Conservation (phyloP, 1,140 invertebrate species). For the Nephotettix cincticeps region DNA sequence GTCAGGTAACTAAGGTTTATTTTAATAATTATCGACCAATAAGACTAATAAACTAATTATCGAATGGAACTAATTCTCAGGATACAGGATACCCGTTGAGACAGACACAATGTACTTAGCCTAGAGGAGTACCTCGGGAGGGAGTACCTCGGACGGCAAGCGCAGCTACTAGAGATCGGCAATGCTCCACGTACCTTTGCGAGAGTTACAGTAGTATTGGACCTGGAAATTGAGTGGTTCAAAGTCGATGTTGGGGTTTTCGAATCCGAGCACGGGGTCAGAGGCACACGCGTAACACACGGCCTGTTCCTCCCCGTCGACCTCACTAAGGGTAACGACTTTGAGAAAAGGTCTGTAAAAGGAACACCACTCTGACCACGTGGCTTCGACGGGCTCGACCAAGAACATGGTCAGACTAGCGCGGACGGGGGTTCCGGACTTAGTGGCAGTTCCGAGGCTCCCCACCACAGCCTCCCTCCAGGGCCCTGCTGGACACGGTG, state of each 20-base stretch:
- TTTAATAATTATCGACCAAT: too few species aligned
- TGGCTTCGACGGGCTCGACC: conserved; percentile 37
- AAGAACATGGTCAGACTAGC: conserved; percentile 4
- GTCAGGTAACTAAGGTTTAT: too few species aligned
- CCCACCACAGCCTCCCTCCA: too few species aligned
- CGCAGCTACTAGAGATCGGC: background rate
- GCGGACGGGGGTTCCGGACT: background rate
- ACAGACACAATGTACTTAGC: too few species aligned
- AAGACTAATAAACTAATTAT: too few species aligned
- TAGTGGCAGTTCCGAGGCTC: too few species aligned
- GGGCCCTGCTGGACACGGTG: too few species aligned
- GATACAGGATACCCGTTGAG: too few species aligned
- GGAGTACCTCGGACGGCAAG: background rate
- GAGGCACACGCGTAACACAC: conserved; percentile 52
- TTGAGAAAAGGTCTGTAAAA: conserved; percentile 59
- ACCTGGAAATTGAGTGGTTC: conserved; percentile 60
- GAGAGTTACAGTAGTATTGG: conserved; percentile 60
- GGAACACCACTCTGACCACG: conserved; percentile 52
- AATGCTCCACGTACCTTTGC: conserved; percentile 25
- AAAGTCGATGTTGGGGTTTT: conserved; percentile 47
- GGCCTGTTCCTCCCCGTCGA: conserved; percentile 58
- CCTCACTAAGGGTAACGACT: conserved; percentile 62
- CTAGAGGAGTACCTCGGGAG: too few species aligned
- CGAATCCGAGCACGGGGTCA: conserved; percentile 33
- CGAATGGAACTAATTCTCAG: too few species aligned